Conservation (phyloP, 2,888 invertebrate genomes). For the Byasa hedistus region DNA sequence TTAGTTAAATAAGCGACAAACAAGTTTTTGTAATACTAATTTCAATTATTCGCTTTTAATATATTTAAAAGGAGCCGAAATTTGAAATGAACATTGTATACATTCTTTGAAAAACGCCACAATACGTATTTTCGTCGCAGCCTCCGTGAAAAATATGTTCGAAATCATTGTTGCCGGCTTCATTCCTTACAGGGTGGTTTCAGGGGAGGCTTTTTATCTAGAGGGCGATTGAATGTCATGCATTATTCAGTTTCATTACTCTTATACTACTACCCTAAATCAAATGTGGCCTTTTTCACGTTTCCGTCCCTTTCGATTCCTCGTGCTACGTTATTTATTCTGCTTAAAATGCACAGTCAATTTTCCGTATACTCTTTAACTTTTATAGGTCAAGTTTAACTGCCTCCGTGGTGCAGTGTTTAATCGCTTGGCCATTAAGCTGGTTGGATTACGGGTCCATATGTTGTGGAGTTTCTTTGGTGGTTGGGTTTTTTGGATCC, state of each 20-base stretch:
- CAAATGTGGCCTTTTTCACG: slow-evolving; percentile 56
- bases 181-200: background rate
- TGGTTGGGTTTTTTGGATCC: too few relatives aligned
- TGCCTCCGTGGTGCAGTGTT: too few relatives aligned
- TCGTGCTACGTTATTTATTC: background rate
- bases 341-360: background rate
- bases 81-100: background rate
- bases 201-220: background rate
- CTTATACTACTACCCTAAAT: slow-evolving; percentile 73
- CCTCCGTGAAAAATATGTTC: background rate
- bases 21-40: too few relatives aligned
- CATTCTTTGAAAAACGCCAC: background rate
- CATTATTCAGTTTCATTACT: slow-evolving; percentile 80
- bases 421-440: too few relatives aligned
- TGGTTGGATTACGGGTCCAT: too few relatives aligned
- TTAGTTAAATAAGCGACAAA: background rate
- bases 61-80: background rate
- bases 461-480: too few relatives aligned
- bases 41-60: background rate
- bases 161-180: background rate
- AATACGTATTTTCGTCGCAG: slow-evolving; percentile 2
- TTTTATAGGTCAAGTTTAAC: background rate
- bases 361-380: background rate
- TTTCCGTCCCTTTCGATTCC: slow-evolving; percentile 48
- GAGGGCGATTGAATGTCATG: slow-evolving; percentile 60